phyloP scores from a whole-genome alignment of 2,888 invertebrate genomes.

The Cheilosia vulpina region DNA sequence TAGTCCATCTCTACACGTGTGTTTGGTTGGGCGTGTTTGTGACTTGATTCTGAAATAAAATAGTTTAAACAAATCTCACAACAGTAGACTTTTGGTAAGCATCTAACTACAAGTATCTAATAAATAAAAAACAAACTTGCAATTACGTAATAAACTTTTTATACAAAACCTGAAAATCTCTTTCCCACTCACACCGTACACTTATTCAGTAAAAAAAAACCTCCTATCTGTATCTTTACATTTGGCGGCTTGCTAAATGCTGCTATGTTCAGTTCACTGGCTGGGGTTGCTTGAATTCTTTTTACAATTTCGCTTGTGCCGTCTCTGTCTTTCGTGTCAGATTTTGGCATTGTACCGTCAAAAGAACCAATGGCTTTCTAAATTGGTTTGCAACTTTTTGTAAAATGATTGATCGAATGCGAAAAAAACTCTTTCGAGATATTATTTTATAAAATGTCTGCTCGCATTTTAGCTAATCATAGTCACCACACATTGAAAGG shows the following conservation, averaged over 20 bases:
- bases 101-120: neutral
- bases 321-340: constrained; percentile 10
- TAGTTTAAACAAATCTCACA: constrained; percentile 9
- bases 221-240: constrained; percentile 52
- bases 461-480: neutral
- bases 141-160: constrained; percentile 16
- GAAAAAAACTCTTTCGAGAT: neutral
- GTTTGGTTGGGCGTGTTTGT: constrained; percentile 62
- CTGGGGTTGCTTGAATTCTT: constrained; percentile 26
- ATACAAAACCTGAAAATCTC: constrained; percentile 7
- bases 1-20: constrained; percentile 69
- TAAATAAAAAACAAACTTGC: constrained; percentile 1
- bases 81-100: constrained; percentile 44
- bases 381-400: constrained; percentile 19
- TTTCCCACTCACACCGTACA: constrained; percentile 9
- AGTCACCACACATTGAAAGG: neutral
- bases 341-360: constrained; percentile 5
- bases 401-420: constrained; percentile 25
- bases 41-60: constrained; percentile 29
- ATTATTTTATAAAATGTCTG: neutral
- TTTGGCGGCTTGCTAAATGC: constrained; percentile 10
- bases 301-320: constrained; percentile 16
- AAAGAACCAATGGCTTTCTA: neutral
- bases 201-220: neutral
- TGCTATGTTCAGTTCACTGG: constrained; percentile 12